A percentile compares a stretch with the other conserved stretches of the same genome.
phyloP scores from a whole-genome alignment of 2,888 invertebrate species.

The Protophormia terraenovae region DNA sequence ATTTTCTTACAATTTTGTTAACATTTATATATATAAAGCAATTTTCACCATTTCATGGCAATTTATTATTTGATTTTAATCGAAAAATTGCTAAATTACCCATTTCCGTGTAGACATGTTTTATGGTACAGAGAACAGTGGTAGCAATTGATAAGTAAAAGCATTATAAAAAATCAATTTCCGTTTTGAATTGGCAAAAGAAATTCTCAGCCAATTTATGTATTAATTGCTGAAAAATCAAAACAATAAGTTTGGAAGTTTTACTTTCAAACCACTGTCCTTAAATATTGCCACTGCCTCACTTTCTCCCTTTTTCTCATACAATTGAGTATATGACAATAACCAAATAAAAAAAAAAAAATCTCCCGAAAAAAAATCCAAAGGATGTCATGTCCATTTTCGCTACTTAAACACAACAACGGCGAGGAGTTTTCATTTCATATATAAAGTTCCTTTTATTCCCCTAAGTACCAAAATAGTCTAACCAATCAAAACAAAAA shows the following conservation, averaged over 20 bases:
- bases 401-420: constrained; percentile 23
- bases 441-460: constrained; percentile 25
- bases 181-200: no score
- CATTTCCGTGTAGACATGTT: constrained; percentile 37
- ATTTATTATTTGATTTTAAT: constrained; percentile 64
- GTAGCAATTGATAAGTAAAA: not conserved
- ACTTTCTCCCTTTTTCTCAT: no score
- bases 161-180: no score
- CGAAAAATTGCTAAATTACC: constrained; percentile 62
- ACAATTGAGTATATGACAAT: not conserved
- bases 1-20: not conserved
- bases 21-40: constrained; percentile 22
- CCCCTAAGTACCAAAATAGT: constrained; percentile 24
- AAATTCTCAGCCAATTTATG: no score
- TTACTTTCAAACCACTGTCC: not conserved
- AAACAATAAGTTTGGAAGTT: no score
- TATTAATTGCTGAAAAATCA: no score
- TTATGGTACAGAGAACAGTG: constrained; percentile 11
- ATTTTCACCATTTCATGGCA: constrained; percentile 60
- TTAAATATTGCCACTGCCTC: not conserved
- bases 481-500: not conserved
- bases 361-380: not conserved
- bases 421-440: not conserved
- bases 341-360: not conserved
- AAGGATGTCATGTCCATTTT: constrained; percentile 53